Evolutionary conservation across 2,888 invertebrate genomes (phyloP), one percentile per base, ranked within the genome.

Genomic region (Drosophila ochracea): DNA sequence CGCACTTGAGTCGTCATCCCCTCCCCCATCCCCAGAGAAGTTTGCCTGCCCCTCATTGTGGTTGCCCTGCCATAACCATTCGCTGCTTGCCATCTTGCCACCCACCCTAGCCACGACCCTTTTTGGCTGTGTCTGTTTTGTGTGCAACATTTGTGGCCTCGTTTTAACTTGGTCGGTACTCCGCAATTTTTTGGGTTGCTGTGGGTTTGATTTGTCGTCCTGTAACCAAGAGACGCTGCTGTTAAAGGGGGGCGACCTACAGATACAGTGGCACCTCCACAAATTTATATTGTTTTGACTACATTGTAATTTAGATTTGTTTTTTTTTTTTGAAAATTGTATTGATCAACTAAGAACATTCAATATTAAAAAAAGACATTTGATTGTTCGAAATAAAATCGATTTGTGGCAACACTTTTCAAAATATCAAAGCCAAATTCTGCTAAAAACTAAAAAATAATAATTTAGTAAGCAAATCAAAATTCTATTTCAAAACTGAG

Each of bases 101-200:
- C 3, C 30, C 6, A 50, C 30, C 73, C 4, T 11, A 21, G 21
- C 30, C 33, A 21, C 10, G 21, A 43, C 30, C 63, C 31, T 61
- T 70, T 61, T 16, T 25, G 25, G 75, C 47, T 16, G 47, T 25
- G 47, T 47, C 47, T 47, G 47, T 47, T 25, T 47, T 47, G 47
- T 74, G 71, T 65, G 65, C 59, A 54, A 59, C 66, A 55, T 72
- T 77, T 78, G 78, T 79, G 81, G 82, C 84, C 88, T 84, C 88
- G 85, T 85, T 84, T 88, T 83, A 81, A 83, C 85, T 85, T 88
- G 73, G 75, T 87, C 65, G 90, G 91, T 81, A 82, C 88, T 79
- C 90, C 90, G 82, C 91, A 90, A 83, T 82, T 80, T 86, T 89
- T 82, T 81, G 86, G 89, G 78, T 71, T 78, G 78, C 79, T 83